Evolutionary conservation across 2,113 vertebrate genomes (phyloP), one percentile per base, ranked within the genome.

Genomic region (Albula goreensis): DNA sequence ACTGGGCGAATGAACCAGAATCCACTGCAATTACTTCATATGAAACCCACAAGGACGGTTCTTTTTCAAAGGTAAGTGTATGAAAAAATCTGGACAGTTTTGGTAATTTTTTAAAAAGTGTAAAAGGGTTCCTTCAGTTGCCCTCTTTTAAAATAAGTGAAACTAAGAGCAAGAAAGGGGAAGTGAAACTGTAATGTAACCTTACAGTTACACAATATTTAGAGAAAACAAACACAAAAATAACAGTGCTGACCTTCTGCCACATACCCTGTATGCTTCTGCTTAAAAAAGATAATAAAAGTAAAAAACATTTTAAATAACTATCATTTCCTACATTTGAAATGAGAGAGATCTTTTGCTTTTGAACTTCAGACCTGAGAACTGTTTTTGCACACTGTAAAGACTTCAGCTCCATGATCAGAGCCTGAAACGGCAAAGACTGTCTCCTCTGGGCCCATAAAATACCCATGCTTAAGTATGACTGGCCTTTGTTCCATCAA

Each of bases 171-270:
- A 79, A 49, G 9, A 83, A 63, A 83, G 49, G 17, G 82, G 82
- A 70, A 83, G 60, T 60, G 31, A 60, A 74, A 5, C 19, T 78
- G 51, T 87, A 74, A 50, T 19, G 81, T 81, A 87, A 83, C 82
- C 49, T 25, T 74, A 50, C 83, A 81, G 81, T 83, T 66, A 79
- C 51, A 57, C 31, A 41, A 41, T 41, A 22, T 57, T 57, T 60
- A 4, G 5, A 12, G 0, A 15, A 63, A 63, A 63, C 2, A 63
- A 63, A 19, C 10, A 56, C 12, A 6, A 56, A 15, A 19, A 17
- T 22, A 1, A 8, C 4, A 8, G 4, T 5, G 22, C 13, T n/a
- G 22, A 1, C 22, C 17, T 70, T n/a, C 2, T n/a, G 53, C 53
- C n/a, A 17, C 31, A 74, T 74, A 74, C 70, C 70, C 70, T 74